Conservation (phyloP, 2,113 vertebrate species). For the Cinclus cinclus region DNA sequence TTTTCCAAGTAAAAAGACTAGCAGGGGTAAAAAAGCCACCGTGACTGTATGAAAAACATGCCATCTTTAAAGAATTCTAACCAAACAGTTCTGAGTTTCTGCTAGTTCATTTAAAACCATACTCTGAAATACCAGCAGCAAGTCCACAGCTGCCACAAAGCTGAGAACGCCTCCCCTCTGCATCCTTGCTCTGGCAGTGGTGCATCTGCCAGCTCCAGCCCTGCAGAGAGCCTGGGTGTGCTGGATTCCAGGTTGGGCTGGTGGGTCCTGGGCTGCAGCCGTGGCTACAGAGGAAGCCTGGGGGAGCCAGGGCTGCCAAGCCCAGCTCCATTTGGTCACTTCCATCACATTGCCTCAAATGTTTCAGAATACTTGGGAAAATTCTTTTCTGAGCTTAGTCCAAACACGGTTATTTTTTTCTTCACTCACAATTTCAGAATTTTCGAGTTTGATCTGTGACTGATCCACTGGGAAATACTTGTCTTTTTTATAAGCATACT, state of each 20-base stretch:
- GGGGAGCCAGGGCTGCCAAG: background rate
- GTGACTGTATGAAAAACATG: background rate
- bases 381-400: constrained; percentile 10
- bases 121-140: background rate
- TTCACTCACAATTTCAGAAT: constrained; percentile 36
- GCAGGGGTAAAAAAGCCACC: background rate
- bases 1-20: background rate
- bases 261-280: background rate
- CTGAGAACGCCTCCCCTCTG: background rate
- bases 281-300: background rate
- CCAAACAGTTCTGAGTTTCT: background rate
- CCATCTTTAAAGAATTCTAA: background rate
- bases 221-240: background rate
- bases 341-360: background rate
- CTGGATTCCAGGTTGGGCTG: background rate
- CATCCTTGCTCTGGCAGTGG: background rate
- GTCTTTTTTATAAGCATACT: background rate
- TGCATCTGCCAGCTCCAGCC: background rate
- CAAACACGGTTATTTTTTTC: constrained; percentile 6
- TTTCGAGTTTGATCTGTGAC: constrained; percentile 17
- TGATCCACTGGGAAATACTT: constrained; percentile 40
- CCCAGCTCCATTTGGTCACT: background rate
- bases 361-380: constrained; percentile 2
- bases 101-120: background rate
- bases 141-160: background rate